A percentile compares a stretch with the other conserved stretches of the same genome.
Evolutionary conservation across 2,888 invertebrate genomes (phyloP).

Genomic region (Drosophila eohydei): DNA sequence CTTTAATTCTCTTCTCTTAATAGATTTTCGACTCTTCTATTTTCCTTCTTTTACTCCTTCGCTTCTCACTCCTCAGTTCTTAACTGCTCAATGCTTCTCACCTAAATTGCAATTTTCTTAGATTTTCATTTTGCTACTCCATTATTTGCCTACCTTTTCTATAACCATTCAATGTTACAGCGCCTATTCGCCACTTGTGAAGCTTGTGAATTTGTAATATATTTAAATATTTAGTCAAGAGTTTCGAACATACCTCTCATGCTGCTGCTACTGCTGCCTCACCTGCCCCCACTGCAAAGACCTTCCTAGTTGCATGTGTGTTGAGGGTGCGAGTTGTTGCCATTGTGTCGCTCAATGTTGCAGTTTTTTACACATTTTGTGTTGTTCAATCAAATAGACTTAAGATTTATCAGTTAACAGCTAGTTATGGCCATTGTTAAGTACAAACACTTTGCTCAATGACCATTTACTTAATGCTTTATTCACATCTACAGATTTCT

Average conservation of each 20-base stretch:
- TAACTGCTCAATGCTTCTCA: neutral
- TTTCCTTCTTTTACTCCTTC: neutral
- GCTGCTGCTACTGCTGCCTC: neutral
- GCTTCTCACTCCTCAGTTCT: neutral
- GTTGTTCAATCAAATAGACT: conserved; percentile 19
- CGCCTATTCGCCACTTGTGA: neutral
- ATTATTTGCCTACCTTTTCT: neutral
- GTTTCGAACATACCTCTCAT: neutral
- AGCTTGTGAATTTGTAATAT: conserved; percentile 11
- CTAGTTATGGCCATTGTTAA: conserved; percentile 45
- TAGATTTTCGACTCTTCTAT: neutral
- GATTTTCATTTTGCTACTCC: neutral
- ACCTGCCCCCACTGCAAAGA: neutral
- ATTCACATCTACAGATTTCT: conserved; percentile 20
- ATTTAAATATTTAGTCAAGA: conserved; percentile 11
- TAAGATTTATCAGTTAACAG: conserved; percentile 35
- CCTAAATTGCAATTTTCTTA: neutral
- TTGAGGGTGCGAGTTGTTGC: conserved; percentile 19
- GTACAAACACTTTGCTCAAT: conserved; percentile 67
- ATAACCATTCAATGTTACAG: neutral
- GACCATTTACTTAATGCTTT: conserved; percentile 58
- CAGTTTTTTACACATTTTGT: conserved; percentile 20
- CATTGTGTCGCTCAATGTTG: conserved; percentile 34
- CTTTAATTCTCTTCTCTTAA: too few species aligned
- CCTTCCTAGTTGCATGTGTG: conserved; percentile 5